Conservation (phyloP, 2,797 vertebrate genomes). For the Champsocephalus gunnari region DNA sequence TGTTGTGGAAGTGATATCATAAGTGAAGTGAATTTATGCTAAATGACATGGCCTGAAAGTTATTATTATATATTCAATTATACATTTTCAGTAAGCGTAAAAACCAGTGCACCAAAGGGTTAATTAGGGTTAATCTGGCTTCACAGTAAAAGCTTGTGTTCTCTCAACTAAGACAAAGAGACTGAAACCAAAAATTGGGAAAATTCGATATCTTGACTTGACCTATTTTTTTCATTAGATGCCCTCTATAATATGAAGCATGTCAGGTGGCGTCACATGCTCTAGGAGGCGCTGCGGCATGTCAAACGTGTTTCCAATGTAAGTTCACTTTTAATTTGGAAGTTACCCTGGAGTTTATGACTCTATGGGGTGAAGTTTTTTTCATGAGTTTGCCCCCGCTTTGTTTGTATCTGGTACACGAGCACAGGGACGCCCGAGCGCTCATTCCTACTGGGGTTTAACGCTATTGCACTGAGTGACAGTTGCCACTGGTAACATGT, state of each 20-base stretch:
- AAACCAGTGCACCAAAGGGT: not conserved
- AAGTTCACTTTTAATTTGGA: constrained; percentile 3
- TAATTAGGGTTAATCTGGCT: not conserved
- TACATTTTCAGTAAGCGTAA: not conserved
- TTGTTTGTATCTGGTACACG: not conserved
- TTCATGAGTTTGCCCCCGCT: not conserved
- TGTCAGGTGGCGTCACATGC: not conserved
- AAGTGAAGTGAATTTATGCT: constrained; percentile 9
- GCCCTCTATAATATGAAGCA: not conserved
- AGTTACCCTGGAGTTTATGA: not conserved
- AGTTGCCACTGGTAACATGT: not conserved
- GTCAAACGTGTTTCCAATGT: not conserved
- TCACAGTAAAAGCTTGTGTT: not conserved
- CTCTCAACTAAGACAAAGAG: not conserved
- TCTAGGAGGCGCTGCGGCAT: not conserved
- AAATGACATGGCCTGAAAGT: constrained; percentile 15
- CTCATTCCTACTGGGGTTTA: not conserved
- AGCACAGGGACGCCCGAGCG: not conserved
- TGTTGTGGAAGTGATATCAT: too few relatives aligned
- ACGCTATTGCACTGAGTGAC: constrained; percentile 1
- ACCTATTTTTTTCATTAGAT: not conserved
- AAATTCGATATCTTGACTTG: not conserved
- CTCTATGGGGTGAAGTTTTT: not conserved
- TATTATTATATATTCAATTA: constrained; percentile 5
- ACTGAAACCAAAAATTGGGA: not conserved